Conservation (phyloP, 2,113 vertebrate species). For the Progne subis region DNA sequence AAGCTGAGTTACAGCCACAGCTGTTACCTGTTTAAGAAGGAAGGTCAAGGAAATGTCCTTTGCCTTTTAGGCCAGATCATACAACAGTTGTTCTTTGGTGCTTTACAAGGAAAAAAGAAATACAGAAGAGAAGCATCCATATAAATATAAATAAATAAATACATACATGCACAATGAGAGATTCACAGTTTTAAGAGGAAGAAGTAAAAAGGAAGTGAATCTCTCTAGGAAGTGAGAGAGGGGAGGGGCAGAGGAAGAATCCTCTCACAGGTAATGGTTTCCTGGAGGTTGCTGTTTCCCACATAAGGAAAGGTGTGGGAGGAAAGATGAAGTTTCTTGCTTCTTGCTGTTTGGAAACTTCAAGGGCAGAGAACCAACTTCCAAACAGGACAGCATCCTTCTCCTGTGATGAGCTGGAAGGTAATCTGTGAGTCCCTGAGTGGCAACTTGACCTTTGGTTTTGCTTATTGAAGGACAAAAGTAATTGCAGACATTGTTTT, state of each 20-base stretch:
- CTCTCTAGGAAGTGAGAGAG: background rate
- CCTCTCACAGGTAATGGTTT: background rate
- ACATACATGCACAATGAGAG: fast-evolving
- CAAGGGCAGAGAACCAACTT: background rate
- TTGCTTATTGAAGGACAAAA: background rate
- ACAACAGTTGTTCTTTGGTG: background rate
- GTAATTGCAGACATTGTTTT: background rate
- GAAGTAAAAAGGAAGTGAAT: background rate
- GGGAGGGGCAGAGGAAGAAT: background rate
- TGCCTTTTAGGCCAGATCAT: background rate
- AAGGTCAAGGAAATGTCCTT: background rate
- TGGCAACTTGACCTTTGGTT: background rate
- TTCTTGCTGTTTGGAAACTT: background rate
- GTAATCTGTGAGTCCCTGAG: background rate
- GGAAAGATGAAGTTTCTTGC: background rate
- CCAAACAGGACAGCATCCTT: background rate
- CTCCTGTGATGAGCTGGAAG: fast-evolving
- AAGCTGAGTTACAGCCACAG: slow-evolving; percentile 14
- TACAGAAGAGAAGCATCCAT: background rate
- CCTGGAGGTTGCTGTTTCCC: background rate
- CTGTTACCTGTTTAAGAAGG: slow-evolving; percentile 13
- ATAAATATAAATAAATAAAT: fast-evolving
- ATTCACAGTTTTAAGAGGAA: background rate
- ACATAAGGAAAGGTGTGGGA: background rate
- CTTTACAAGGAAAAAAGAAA: background rate